A percentile compares a stretch with the other conserved stretches of the same genome.
These are phyloP conservation scores for Zoanthus gigantus DNA, from an alignment of 92 coral and sea anemone species.

Conservation along the genomic window DNA sequence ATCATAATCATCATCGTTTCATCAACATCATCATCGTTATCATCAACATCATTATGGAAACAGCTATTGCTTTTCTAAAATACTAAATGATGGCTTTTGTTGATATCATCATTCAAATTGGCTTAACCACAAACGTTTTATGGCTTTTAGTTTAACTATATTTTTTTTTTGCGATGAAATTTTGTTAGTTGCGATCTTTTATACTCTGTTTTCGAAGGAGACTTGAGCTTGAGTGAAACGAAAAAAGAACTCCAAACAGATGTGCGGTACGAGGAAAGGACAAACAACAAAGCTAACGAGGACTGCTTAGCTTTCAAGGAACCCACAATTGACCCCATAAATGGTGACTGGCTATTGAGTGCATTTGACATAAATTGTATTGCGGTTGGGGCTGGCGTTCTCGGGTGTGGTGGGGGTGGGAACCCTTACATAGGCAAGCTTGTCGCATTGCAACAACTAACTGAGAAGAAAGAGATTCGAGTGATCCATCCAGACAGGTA, in stretches of 20 bases:
- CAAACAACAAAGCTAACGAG: constrained; percentile 11
- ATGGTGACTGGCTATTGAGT: constrained; percentile 87
- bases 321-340: constrained; percentile 76
- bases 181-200: background rate
- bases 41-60: too few species aligned
- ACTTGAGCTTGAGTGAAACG: background rate
- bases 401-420: constrained; percentile 99
- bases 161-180: too few species aligned
- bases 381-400: constrained; percentile 94
- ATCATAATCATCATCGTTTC: too few species aligned
- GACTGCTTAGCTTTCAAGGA: constrained; percentile 37
- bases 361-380: constrained; percentile 92
- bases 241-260: background rate
- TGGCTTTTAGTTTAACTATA: background rate
- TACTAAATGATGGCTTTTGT: too few species aligned
- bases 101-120: too few species aligned
- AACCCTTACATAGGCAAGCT: constrained; percentile 88
- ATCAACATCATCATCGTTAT: too few species aligned
- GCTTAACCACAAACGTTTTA: too few species aligned
- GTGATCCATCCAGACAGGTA: constrained; percentile 93
- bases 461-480: constrained; percentile 74
- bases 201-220: background rate
- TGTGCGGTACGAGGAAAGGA: background rate
- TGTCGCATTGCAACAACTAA: constrained; percentile 57
- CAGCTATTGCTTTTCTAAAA: too few species aligned